Percentiles rank a stretch among this genome's conserved stretches.
Conservation (phyloP, 2,797 vertebrate species). For the Periparus ater region DNA sequence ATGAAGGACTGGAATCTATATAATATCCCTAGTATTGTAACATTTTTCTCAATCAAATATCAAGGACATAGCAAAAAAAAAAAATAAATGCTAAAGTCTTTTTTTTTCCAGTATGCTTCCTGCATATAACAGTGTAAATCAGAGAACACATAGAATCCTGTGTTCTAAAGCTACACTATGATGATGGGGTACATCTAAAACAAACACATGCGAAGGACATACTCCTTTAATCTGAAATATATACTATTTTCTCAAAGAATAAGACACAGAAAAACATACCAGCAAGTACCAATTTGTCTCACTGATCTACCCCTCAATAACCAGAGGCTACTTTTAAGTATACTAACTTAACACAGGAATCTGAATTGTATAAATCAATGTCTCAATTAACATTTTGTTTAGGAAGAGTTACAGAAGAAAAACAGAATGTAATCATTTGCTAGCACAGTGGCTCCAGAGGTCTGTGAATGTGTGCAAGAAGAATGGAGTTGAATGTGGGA, state of each 20-base stretch:
- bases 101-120: not conserved
- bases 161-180: not conserved
- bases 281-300: conserved; percentile 10
- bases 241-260: not conserved
- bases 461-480: conserved; percentile 36
- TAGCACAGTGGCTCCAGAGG: conserved; percentile 49
- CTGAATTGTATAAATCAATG: conserved; percentile 32
- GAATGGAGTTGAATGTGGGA: conserved; percentile 60
- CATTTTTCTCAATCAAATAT: not conserved
- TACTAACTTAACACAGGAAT: conserved; percentile 7
- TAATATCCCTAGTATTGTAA: not conserved
- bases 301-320: not conserved
- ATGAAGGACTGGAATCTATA: not conserved
- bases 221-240: not conserved
- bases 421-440: conserved; percentile 57
- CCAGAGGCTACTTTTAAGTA: conserved; percentile 15
- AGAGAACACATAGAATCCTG: not conserved
- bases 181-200: not conserved
- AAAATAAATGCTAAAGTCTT: not conserved
- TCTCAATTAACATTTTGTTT: conserved; percentile 59
- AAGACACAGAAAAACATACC: not conserved
- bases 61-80: not conserved
- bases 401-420: conserved; percentile 28
- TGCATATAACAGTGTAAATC: not conserved
- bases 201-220: not conserved